A percentile compares a stretch with the other conserved stretches of the same genome.
Conservation (phyloP, 2,113 vertebrate genomes). For the Dinomys branickii region DNA sequence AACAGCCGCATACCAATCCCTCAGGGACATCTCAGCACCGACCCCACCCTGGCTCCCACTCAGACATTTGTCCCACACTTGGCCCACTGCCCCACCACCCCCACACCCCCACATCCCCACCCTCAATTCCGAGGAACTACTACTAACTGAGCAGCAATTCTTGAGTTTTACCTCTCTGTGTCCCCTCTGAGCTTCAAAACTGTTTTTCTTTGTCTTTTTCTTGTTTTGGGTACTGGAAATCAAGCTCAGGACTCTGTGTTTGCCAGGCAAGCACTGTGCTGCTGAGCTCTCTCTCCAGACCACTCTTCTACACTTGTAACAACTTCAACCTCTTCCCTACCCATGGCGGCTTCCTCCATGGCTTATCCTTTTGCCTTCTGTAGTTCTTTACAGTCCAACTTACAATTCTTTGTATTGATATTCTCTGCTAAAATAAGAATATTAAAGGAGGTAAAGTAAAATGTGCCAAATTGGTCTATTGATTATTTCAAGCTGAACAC, state of each 20-base stretch:
- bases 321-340: neutral
- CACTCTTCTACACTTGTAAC: neutral
- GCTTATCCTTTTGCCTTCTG: neutral
- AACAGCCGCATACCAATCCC: neutral
- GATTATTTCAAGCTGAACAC: neutral
- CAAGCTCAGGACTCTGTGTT: too few species aligned
- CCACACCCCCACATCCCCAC: neutral
- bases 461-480: neutral
- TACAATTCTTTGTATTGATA: neutral
- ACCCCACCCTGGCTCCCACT: neutral
- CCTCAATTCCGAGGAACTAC: neutral
- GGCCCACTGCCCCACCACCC: neutral
- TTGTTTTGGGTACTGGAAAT: too few species aligned
- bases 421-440: neutral
- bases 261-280: too few species aligned
- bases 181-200: neutral
- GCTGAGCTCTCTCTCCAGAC: too few species aligned
- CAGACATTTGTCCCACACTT: neutral
- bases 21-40: neutral
- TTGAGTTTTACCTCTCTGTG: neutral
- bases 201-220: too few species aligned
- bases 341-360: neutral
- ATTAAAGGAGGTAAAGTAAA: neutral
- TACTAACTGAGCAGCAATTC: neutral
- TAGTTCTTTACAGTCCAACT: neutral